phyloP scores from a whole-genome alignment of 2,113 vertebrate species.

The Gadus chalcogrammus region DNA sequence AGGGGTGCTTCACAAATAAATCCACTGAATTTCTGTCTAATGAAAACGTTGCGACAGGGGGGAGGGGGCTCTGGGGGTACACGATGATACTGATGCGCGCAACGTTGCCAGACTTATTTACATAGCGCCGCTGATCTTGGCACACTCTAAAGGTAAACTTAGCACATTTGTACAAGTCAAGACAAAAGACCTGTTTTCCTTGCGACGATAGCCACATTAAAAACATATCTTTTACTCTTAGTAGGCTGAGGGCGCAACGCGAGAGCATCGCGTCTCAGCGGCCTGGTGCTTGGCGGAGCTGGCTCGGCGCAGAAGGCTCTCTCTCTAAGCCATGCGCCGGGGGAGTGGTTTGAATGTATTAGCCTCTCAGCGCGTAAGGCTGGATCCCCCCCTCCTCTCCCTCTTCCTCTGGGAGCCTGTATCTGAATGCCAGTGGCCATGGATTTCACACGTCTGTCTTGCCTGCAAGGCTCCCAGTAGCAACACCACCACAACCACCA shows the following conservation, averaged over 20 bases:
- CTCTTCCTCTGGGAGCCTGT: conserved; percentile 22
- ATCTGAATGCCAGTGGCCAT: conserved; percentile 49
- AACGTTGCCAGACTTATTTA: conserved; percentile 31
- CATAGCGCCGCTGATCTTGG: conserved; percentile 27
- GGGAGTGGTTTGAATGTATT: conserved; percentile 56
- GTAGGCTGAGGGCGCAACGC: too few relatives aligned
- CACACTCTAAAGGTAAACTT: conserved; percentile 31
- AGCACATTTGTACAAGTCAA: conserved; percentile 34
- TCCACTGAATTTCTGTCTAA: conserved; percentile 12
- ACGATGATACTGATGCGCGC: conserved; percentile 9
- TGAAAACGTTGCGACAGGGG: conserved; percentile 27
- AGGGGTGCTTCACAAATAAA: conserved; percentile 18
- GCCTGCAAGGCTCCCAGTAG: conserved; percentile 44
- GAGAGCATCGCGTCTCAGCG: too few relatives aligned
- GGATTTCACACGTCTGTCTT: conserved; percentile 35
- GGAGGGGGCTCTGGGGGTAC: conserved; percentile 12
- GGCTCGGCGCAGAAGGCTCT: conserved; percentile 37
- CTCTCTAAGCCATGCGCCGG: conserved; percentile 42
- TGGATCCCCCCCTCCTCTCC: conserved; percentile 18
- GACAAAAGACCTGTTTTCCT: conserved; percentile 46
- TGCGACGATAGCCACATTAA: conserved; percentile 36
- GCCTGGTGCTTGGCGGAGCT: conserved; percentile 13
- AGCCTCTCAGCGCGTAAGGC: conserved; percentile 42
- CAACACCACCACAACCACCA: conserved; percentile 40
- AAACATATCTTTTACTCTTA: conserved; percentile 31